Conservation (phyloP, 2,888 invertebrate genomes). For the Drosophila sordidula region DNA sequence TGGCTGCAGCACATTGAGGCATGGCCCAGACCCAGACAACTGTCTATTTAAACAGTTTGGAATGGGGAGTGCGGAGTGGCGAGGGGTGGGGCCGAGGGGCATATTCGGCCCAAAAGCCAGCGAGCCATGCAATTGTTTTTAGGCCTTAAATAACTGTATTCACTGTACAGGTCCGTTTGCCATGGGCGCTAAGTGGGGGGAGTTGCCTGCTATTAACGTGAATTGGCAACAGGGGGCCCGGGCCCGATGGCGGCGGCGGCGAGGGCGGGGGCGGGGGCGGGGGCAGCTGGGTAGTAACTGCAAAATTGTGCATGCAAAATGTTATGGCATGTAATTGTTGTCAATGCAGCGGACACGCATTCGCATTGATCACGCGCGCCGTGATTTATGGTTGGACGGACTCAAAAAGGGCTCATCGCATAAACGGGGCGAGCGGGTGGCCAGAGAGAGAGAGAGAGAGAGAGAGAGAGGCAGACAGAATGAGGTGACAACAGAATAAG, state of each 20-base stretch:
- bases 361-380: slow-evolving; percentile 59
- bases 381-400: slow-evolving; percentile 59
- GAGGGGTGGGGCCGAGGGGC: not conserved
- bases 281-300: slow-evolving; percentile 4
- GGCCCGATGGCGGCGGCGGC: too few species aligned
- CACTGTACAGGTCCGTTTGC: slow-evolving; percentile 24
- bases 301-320: slow-evolving; percentile 63
- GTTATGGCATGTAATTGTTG: slow-evolving; percentile 66
- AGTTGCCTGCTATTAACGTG: slow-evolving; percentile 29
- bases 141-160: slow-evolving; percentile 73
- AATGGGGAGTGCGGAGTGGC: not conserved
- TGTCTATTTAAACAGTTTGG: slow-evolving; percentile 59
- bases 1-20: slow-evolving; percentile 41
- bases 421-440: slow-evolving; percentile 13
- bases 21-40: slow-evolving; percentile 61
- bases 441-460: not conserved
- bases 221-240: not conserved
- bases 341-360: slow-evolving; percentile 58
- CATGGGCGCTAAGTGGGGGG: slow-evolving; percentile 54
- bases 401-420: slow-evolving; percentile 34
- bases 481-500: slow-evolving; percentile 64
- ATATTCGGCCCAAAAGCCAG: slow-evolving; percentile 53
- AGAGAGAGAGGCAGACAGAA: not conserved
- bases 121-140: slow-evolving; percentile 69
- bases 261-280: too few species aligned